These are phyloP conservation scores for Hassar affinis DNA, from an alignment of 2,113 vertebrate species.

Conservation along the genomic window DNA sequence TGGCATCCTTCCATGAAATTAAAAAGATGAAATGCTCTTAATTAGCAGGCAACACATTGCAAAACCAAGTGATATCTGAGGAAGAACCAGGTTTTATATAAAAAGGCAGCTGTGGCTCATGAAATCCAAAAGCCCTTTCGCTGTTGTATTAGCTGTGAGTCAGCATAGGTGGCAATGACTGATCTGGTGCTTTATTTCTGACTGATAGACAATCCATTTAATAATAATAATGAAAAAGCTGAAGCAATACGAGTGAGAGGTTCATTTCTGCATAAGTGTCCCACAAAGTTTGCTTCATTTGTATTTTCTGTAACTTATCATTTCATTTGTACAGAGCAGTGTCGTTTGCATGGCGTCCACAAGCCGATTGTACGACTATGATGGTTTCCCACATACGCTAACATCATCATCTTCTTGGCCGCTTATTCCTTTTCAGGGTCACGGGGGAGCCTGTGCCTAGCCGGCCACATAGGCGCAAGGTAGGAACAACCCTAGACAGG, in stretches of 20 bases:
- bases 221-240: neutral
- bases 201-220: slow-evolving; percentile 7
- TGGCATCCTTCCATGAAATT: slow-evolving; percentile 35
- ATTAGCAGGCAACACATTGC: slow-evolving; percentile 13
- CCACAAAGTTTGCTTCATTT: neutral
- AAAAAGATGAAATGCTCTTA: slow-evolving; percentile 35
- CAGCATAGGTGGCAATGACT: neutral
- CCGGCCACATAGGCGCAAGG: too few species aligned
- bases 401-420: too few species aligned
- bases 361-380: neutral
- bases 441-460: too few species aligned
- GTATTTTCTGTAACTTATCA: neutral
- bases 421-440: too few species aligned
- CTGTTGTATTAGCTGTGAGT: neutral
- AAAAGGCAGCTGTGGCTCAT: neutral
- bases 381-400: neutral
- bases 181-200: slow-evolving; percentile 29
- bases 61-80: neutral
- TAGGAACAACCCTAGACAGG: too few species aligned
- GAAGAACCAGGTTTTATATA: neutral
- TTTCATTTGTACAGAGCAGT: neutral
- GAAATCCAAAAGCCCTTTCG: neutral
- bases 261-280: neutral
- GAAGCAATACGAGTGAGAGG: neutral
- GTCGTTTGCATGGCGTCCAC: too few species aligned